Conservation (phyloP, 2,113 vertebrate species). For the Prietella phreatophila region DNA sequence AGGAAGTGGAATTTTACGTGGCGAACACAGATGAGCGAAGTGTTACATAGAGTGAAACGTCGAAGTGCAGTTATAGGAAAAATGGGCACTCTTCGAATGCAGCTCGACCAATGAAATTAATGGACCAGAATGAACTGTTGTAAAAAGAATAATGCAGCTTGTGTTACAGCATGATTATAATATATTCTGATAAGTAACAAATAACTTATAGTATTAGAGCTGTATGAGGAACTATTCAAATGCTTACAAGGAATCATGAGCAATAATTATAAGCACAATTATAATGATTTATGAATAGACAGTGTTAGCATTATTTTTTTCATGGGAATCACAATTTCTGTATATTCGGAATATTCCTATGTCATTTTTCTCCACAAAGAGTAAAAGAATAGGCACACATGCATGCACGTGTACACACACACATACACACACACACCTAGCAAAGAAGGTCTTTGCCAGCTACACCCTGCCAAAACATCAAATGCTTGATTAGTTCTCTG, state of each 20-base stretch:
- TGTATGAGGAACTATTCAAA: background rate
- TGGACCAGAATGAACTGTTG: too few species aligned
- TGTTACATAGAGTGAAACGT: too few species aligned
- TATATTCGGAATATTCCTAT: background rate
- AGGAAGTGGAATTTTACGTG: too few species aligned
- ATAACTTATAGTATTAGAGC: background rate
- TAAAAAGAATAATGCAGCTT: background rate
- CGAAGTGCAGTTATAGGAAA: too few species aligned
- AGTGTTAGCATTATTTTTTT: background rate
- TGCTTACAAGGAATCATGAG: background rate
- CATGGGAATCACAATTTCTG: background rate
- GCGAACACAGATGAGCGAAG: too few species aligned
- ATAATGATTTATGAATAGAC: background rate
- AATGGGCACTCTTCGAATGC: too few species aligned
- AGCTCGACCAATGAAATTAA: too few species aligned
- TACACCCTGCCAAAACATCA: conserved; percentile 38
- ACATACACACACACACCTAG: background rate
- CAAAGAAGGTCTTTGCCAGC: conserved; percentile 6
- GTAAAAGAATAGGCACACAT: background rate
- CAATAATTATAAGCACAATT: background rate
- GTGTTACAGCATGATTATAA: background rate
- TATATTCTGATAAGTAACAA: background rate
- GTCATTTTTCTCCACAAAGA: background rate
- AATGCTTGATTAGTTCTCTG: conserved; percentile 43
- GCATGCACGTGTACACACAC: background rate